These are phyloP conservation scores for Ochropleura leucogaster DNA, from an alignment of 2,888 invertebrate genomes.

Conservation along the genomic window DNA sequence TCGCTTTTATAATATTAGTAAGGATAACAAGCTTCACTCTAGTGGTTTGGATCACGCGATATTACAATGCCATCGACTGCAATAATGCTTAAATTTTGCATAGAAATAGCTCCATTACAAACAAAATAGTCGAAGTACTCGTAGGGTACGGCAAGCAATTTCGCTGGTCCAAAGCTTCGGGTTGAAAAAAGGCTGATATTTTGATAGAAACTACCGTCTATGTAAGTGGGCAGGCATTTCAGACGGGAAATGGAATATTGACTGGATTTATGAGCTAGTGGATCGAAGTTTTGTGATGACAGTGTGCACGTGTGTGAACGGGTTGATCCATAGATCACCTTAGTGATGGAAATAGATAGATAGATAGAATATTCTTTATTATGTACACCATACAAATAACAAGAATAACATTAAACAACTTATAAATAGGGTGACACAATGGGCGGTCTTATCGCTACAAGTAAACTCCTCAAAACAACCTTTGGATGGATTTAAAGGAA, in stretches of 20 bases:
- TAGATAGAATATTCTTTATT: no score
- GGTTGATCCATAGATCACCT: neutral
- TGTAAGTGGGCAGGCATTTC: constrained; percentile 12
- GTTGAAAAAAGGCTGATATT: neutral
- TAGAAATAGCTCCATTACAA: constrained; percentile 46
- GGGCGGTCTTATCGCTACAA: no score
- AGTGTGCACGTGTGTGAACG: neutral
- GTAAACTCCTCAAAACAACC: no score
- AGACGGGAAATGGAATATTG: constrained; percentile 12
- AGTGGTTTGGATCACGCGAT: constrained; percentile 47
- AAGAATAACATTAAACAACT: no score
- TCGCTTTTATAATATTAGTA: no score
- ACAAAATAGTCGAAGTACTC: constrained; percentile 1
- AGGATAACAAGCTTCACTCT: neutral
- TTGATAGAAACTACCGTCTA: constrained; percentile 5
- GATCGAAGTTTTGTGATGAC: neutral
- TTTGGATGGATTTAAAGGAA: no score
- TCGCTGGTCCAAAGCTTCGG: constrained; percentile 20
- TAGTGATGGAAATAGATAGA: neutral
- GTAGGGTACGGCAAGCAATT: constrained; percentile 35
- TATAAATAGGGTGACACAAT: no score
- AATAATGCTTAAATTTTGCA: constrained; percentile 47
- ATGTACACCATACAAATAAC: no score
- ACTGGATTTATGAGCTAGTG: neutral
- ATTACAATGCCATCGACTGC: constrained; percentile 36